A percentile compares a stretch with the other conserved stretches of the same genome.
phyloP scores from a whole-genome alignment of 37 sponge, comb jelly and placozoan species.

The Crambe crambe region DNA sequence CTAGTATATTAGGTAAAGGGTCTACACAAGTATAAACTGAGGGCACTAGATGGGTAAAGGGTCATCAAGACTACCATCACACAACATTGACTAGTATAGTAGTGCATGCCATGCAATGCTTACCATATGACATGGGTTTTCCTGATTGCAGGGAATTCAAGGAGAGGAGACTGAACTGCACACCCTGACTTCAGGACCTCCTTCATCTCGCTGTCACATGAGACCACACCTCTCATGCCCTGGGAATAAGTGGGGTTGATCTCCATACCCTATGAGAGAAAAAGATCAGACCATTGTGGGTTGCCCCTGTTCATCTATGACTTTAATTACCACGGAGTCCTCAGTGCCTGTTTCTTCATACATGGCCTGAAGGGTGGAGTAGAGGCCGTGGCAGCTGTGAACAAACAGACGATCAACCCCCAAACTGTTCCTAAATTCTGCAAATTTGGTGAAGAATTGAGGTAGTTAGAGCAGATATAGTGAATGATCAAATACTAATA shows the following conservation, averaged over 20 bases:
- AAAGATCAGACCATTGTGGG: background rate
- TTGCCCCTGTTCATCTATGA: too few relatives aligned
- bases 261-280: slow-evolving; percentile 18
- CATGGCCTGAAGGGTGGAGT: slow-evolving; percentile 41
- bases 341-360: slow-evolving; percentile 38
- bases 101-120: background rate
- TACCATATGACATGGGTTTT: slow-evolving; percentile 33
- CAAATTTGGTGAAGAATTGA: background rate
- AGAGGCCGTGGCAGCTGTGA: slow-evolving; percentile 37
- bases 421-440: slow-evolving; percentile 61
- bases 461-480: background rate
- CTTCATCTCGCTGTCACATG: slow-evolving; percentile 19
- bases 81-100: too few relatives aligned
- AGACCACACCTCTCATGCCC: slow-evolving; percentile 56
- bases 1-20: too few relatives aligned
- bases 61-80: too few relatives aligned
- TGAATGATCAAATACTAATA: background rate
- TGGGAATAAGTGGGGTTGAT: slow-evolving; percentile 42
- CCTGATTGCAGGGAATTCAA: slow-evolving; percentile 18
- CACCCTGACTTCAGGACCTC: slow-evolving; percentile 9
- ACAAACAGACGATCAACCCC: slow-evolving; percentile 74
- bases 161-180: slow-evolving; percentile 23
- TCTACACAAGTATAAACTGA: too few relatives aligned
- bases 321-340: too few relatives aligned
- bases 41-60: too few relatives aligned